These are phyloP conservation scores for Trachemys scripta DNA, from an alignment of 2,113 vertebrate species.

Conservation along the genomic window DNA sequence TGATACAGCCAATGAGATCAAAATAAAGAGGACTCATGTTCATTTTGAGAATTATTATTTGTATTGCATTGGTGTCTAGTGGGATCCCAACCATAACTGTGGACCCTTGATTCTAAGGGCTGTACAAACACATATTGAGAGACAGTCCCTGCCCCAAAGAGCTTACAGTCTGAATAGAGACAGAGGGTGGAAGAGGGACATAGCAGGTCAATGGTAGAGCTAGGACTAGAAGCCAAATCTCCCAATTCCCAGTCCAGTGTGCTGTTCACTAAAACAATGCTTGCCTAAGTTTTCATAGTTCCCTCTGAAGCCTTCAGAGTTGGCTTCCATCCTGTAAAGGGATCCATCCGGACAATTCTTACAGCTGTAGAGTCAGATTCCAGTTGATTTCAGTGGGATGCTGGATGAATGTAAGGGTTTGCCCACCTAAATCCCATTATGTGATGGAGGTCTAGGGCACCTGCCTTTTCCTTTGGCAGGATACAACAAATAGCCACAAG, in stretches of 20 bases:
- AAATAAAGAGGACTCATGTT: neutral
- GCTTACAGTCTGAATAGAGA: neutral
- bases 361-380: neutral
- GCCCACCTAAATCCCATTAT: neutral
- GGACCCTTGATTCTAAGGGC: neutral
- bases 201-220: neutral
- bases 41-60: neutral
- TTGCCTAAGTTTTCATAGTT: neutral
- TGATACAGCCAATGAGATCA: neutral
- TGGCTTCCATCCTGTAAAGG: neutral
- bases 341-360: neutral
- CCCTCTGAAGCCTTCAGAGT: neutral
- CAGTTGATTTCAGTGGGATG: neutral
- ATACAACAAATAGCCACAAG: neutral
- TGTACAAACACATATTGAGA: neutral
- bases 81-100: neutral
- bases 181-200: no score
- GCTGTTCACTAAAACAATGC: neutral
- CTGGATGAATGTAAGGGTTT: neutral
- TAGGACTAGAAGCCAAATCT: neutral
- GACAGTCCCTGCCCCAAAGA: neutral
- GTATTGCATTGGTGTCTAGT: neutral
- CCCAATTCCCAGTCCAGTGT: neutral
- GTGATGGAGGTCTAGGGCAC: neutral
- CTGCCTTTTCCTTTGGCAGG: neutral